Conservation (phyloP, 2,888 invertebrate species). For the Andrena fulva region DNA sequence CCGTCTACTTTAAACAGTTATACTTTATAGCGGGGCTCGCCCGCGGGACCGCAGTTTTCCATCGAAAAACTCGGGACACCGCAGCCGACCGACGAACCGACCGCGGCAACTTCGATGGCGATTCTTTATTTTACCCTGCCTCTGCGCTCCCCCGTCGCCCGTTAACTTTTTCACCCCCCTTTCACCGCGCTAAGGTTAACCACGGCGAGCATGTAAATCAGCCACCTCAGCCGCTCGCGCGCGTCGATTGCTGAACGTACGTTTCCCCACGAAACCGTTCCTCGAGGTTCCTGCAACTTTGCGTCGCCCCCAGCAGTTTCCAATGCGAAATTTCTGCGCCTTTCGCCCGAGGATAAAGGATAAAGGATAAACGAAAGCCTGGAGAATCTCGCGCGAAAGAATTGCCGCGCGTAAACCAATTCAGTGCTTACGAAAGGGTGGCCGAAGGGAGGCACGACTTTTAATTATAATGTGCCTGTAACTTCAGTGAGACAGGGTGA, state of each 20-base stretch:
- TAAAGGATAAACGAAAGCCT: too few species aligned
- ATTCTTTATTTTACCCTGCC: slow-evolving; percentile 50
- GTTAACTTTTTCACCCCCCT: slow-evolving; percentile 39
- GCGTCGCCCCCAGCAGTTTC: background rate
- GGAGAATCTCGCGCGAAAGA: background rate
- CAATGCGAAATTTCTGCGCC: background rate
- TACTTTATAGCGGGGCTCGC: slow-evolving; percentile 47
- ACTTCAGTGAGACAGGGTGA: too few species aligned
- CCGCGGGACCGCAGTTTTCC: slow-evolving; percentile 52
- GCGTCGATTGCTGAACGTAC: background rate
- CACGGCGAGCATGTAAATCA: slow-evolving; percentile 22
- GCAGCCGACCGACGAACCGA: slow-evolving; percentile 37
- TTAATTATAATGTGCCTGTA: too few species aligned
- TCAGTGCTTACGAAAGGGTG: too few species aligned
- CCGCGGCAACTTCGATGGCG: slow-evolving; percentile 42
- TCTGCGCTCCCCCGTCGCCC: background rate
- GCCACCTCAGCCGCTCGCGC: background rate
- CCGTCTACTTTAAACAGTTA: slow-evolving; percentile 63
- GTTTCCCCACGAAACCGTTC: background rate
- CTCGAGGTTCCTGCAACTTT: background rate
- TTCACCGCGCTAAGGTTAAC: slow-evolving; percentile 35
- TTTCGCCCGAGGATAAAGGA: too few species aligned
- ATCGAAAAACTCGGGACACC: slow-evolving; percentile 50
- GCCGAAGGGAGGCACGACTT: too few species aligned
- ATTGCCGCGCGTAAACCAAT: too few species aligned